A percentile compares a stretch with the other conserved stretches of the same genome.
Conservation (phyloP, 2,113 vertebrate genomes). For the Poecilia latipinna region DNA sequence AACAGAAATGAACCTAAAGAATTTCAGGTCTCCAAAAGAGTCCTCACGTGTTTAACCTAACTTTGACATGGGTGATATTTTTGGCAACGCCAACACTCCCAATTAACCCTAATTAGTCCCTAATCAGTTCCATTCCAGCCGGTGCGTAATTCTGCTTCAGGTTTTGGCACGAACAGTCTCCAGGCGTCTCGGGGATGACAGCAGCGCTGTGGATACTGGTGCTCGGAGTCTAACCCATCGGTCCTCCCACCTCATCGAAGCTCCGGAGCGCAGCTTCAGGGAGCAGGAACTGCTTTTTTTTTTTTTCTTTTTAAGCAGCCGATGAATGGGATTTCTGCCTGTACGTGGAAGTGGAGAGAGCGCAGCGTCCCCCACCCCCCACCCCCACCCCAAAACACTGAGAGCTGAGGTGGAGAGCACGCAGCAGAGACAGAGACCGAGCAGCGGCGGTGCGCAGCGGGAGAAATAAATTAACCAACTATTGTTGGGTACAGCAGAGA, state of each 20-base stretch:
- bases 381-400: slow-evolving; percentile 10
- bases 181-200: slow-evolving; percentile 67
- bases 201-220: slow-evolving; percentile 70
- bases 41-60: background rate
- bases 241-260: slow-evolving; percentile 58
- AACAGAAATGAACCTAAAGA: background rate
- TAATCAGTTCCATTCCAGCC: slow-evolving; percentile 79
- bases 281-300: slow-evolving; percentile 21
- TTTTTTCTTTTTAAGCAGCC: slow-evolving; percentile 6
- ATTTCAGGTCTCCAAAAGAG: background rate
- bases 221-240: slow-evolving; percentile 54
- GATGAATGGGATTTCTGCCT: slow-evolving; percentile 65
- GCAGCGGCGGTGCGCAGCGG: slow-evolving; percentile 67
- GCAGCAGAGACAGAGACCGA: slow-evolving; percentile 70
- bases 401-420: slow-evolving; percentile 55
- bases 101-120: slow-evolving; percentile 54
- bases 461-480: slow-evolving; percentile 62
- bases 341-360: slow-evolving; percentile 25
- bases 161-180: slow-evolving; percentile 72
- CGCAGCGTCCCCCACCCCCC: slow-evolving; percentile 36
- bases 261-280: slow-evolving; percentile 21
- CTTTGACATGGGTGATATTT: background rate
- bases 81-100: background rate
- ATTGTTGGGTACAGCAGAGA: slow-evolving; percentile 59
- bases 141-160: slow-evolving; percentile 73